Base-by-base conservation (phyloP, 2,113 vertebrate species). In the Callopanchax toddi region DNA sequence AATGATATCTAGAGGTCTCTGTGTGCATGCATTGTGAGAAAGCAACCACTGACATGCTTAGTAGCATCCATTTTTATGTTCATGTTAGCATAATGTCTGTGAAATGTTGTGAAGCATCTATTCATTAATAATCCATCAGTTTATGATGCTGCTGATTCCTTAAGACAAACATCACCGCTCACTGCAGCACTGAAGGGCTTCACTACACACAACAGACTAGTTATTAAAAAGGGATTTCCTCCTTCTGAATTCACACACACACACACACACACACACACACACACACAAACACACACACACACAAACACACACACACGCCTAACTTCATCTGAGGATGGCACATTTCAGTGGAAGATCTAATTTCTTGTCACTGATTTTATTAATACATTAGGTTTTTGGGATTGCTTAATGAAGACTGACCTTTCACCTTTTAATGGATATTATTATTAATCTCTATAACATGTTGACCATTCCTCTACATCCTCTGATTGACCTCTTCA, bases 381-480 rank as follows among this genome's bases (percentile, higher is more conserved):
- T n/a, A 34, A 48, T 68, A 23, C 12, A 8, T 4, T 25, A n/a
- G 37, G 56, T 60, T 73, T 51, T 44, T 3, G 51, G n/a, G 58
- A 60, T 40, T 44, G 11, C 50, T 56, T 68, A 23, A 71, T 25
- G 37, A 39, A 25, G 5, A 0, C 16, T 40, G 23, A 76, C 53
- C 72, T 64, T 61, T 10, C 15, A 71, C 45, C 65, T 44, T 1
- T 71, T 67, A 64, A 71, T 71, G 29, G 60, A 57, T 68, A n/a
- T 1, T 11, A 18, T n/a, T 63, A 46, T 69, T 49, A 60, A 59
- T 82, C 20, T 71, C 1, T 25, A n/a, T 37, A 45, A 62, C 13
- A 22, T 23, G 5, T 56, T 60, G 37, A 74, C 59, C 56, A 60
- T 67, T 52, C 54, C 12, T 40, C 18, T 2, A 37, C 54, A 69